A percentile compares a stretch with the other conserved stretches of the same genome.
Conservation (phyloP, 2,113 vertebrate species). For the Proteles cristata region DNA sequence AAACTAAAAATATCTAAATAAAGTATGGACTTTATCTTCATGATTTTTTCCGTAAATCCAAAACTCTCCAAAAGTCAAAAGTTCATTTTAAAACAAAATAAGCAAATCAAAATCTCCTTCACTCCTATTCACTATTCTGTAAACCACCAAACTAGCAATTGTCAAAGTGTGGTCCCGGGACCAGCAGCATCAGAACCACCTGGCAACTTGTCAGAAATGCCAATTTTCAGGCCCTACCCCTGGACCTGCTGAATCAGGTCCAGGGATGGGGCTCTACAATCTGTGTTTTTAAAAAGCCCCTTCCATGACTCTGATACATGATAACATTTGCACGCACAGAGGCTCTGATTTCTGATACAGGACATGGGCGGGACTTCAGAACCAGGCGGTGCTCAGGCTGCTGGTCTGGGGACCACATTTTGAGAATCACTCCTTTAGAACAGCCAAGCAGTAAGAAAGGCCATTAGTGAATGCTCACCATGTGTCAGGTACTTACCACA, state of each 20-base stretch:
- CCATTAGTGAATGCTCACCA: neutral
- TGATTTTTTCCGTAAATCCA: neutral
- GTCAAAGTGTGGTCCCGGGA: neutral
- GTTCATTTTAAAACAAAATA: neutral
- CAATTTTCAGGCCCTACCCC: neutral
- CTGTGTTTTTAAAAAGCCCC: neutral
- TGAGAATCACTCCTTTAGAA: neutral
- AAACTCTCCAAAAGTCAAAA: neutral
- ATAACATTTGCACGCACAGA: fast-evolving
- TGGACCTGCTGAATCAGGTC: neutral
- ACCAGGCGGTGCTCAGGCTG: neutral
- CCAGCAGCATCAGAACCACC: neutral
- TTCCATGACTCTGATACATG: neutral
- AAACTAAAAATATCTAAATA: neutral
- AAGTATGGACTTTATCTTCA: neutral
- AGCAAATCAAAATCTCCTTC: neutral
- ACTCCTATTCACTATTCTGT: neutral
- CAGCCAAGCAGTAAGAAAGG: neutral
- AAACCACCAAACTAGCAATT: neutral
- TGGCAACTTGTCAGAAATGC: neutral
- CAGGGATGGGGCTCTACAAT: neutral
- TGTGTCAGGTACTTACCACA: neutral
- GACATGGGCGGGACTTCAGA: neutral
- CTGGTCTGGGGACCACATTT: neutral
- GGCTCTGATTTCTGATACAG: neutral